A percentile compares a stretch with the other conserved stretches of the same genome.
Evolutionary conservation across 2,888 invertebrate species (phyloP).

Genomic region (Quadroppia sp.): DNA sequence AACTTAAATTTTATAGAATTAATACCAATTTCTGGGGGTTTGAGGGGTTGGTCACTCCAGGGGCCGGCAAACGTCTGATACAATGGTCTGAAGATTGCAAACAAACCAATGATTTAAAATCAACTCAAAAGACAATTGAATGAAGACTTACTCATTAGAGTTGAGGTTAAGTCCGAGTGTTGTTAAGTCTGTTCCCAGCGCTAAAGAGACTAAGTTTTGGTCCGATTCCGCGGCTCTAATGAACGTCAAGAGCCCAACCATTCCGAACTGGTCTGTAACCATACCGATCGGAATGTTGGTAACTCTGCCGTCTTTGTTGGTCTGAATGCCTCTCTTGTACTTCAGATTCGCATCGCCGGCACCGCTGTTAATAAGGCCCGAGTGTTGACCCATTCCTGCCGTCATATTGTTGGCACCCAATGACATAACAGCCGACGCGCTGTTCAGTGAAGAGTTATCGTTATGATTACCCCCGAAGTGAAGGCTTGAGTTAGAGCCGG

Average conservation of each 20-base stretch:
- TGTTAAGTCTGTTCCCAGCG: slow-evolving; percentile 95
- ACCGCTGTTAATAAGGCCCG: slow-evolving; percentile 18
- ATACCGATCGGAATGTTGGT: slow-evolving; percentile 97
- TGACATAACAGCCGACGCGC: slow-evolving; percentile 15
- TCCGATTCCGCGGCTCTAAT: slow-evolving; percentile 96
- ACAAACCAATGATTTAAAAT: slow-evolving; percentile 51
- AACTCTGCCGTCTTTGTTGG: slow-evolving; percentile 91
- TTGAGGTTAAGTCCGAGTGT: slow-evolving; percentile 97
- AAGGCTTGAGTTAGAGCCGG: slow-evolving; percentile 60
- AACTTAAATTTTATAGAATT: slow-evolving; percentile 1
- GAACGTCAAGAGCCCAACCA: slow-evolving; percentile 96
- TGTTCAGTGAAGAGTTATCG: slow-evolving; percentile 2
- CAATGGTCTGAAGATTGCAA: slow-evolving; percentile 58
- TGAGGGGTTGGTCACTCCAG: slow-evolving; percentile 95
- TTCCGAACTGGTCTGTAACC: slow-evolving; percentile 99
- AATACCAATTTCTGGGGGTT: slow-evolving; percentile 85
- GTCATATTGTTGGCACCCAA: slow-evolving; percentile 34
- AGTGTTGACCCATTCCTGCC: slow-evolving; percentile 18
- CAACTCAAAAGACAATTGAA: not conserved
- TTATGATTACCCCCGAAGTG: slow-evolving; percentile 22
- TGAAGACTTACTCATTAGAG: slow-evolving; percentile 68
- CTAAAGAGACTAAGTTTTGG: slow-evolving; percentile 90
- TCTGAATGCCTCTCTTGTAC: slow-evolving; percentile 73
- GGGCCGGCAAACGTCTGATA: slow-evolving; percentile 99
- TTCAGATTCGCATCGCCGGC: slow-evolving; percentile 19